Evolutionary conservation across 2,113 vertebrate species (phyloP), one percentile per base, ranked within the genome.

Genomic region (Cryptomyrus ogoouensis): DNA sequence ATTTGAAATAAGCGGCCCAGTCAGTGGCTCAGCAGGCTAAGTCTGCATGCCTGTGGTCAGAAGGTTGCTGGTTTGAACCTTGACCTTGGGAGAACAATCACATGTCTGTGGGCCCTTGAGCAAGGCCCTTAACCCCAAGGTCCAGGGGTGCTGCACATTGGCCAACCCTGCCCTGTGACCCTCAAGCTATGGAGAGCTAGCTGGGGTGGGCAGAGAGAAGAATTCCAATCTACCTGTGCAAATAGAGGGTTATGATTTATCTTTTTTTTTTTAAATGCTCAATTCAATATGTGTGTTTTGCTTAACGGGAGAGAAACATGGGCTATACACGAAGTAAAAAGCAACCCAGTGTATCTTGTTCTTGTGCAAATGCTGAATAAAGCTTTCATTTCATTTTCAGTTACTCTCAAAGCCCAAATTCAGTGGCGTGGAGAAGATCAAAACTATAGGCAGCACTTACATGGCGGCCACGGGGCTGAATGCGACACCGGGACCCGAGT

Each of bases 341-440:
- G 62, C 62, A 70, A 31, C 0, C 10, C 27, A 62, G 24, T n/a
- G 6, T n/a, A 62, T 24, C 24, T 7, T 62, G 56, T 58, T 58
- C 3, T 27, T 31, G 10, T 31, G 62, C 62, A 31, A 70, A 70
- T 70, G 10, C 3, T 70, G 62, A 31, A 31, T 13, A 70, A 70
- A 70, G n/a, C 10, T 70, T 70, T 66, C 24, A 13, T 70, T 70
- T 70, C 9, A 31, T 70, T 70, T 70, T 70, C 93, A 99, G 98
- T 93, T 99, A 91, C 92, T 99, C 89, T 99, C 98, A 80, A 99
- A 99, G 93, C 98, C 98, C 10, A 99, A 99, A 92, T 99, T 99
- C 95, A 99, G 98, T 39, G 98, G 98, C 5, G 98, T 99, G 90
- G 98, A 99, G 93, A 99, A 99, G 93, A 99, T 99, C 94, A 99